phyloP scores from a whole-genome alignment of 2,113 vertebrate genomes.

The Callithrix jacchus region DNA sequence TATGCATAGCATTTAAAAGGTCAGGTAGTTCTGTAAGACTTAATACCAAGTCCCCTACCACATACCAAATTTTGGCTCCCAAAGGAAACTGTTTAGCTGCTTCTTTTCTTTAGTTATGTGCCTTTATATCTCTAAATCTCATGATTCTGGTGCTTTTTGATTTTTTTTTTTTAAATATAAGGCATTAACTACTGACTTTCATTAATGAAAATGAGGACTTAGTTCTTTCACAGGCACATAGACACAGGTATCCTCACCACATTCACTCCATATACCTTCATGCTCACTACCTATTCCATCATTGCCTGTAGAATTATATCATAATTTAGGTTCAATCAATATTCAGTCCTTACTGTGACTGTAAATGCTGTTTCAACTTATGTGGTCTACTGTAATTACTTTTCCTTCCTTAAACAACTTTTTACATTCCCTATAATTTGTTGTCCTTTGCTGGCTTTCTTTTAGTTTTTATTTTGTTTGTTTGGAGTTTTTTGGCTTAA shows the following conservation, averaged over 20 bases:
- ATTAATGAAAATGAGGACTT: not conserved
- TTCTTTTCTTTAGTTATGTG: not conserved
- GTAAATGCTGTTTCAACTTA: not conserved
- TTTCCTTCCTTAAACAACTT: not conserved
- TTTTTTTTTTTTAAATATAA: not conserved
- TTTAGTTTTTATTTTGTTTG: not conserved
- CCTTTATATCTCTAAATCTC: not conserved
- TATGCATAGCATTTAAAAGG: not conserved
- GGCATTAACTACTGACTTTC: not conserved
- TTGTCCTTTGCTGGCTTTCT: not conserved
- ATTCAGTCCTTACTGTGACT: not conserved
- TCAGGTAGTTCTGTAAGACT: not conserved
- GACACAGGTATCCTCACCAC: not conserved
- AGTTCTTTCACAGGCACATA: not conserved
- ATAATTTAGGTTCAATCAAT: not conserved
- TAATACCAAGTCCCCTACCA: not conserved
- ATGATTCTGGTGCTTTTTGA: not conserved
- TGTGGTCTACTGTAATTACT: not conserved
- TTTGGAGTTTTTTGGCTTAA: not conserved
- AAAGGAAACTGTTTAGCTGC: not conserved
- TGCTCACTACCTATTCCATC: not conserved
- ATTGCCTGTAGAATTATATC: not conserved
- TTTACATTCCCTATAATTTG: not conserved
- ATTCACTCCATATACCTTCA: not conserved
- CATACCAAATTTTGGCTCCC: not conserved